phyloP scores from a whole-genome alignment of 2,113 vertebrate species.

The Tichodroma muraria region DNA sequence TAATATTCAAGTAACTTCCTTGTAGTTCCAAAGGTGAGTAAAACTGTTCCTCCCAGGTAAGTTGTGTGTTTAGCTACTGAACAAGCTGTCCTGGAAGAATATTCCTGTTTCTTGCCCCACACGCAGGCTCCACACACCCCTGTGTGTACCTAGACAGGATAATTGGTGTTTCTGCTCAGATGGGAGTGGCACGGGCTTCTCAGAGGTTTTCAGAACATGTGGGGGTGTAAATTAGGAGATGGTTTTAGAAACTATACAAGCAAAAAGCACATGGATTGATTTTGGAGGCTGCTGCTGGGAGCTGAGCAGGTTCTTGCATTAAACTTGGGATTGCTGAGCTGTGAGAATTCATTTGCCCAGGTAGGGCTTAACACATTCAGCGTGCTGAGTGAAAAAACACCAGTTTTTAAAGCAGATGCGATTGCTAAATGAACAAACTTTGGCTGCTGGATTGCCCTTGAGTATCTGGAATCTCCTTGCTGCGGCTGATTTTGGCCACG shows the following conservation, averaged over 20 bases:
- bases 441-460: background rate
- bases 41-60: slow-evolving; percentile 22
- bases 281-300: background rate
- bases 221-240: background rate
- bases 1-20: background rate
- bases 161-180: slow-evolving; percentile 53
- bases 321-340: background rate
- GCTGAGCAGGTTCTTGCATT: background rate
- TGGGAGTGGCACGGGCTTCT: background rate
- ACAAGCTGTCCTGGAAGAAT: background rate
- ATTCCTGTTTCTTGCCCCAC: slow-evolving; percentile 29
- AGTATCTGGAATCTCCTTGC: background rate
- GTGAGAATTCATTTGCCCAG: background rate
- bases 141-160: slow-evolving; percentile 53
- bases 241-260: background rate
- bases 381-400: rapidly evolving
- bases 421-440: background rate
- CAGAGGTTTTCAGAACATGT: slow-evolving; percentile 16
- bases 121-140: slow-evolving; percentile 34
- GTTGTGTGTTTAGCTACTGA: background rate
- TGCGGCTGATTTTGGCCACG: rapidly evolving
- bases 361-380: background rate
- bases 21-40: background rate
- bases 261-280: background rate
- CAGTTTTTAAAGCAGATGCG: background rate